phyloP scores from a whole-genome alignment of 2,888 invertebrate species.

The Prenolepis imparis region DNA sequence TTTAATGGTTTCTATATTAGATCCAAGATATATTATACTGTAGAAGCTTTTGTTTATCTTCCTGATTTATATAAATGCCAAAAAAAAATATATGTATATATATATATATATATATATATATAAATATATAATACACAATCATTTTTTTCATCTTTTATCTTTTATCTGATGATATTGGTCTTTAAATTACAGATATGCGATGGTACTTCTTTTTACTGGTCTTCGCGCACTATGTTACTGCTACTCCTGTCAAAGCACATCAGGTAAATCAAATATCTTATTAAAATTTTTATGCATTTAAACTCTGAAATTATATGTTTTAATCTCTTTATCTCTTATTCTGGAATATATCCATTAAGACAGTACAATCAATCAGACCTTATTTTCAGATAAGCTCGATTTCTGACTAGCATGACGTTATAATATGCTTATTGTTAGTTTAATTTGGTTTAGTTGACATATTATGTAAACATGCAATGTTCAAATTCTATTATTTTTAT shows the following conservation, averaged over 20 bases:
- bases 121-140: too few relatives aligned
- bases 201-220: slow-evolving; percentile 49
- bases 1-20: too few relatives aligned
- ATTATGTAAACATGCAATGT: too few relatives aligned
- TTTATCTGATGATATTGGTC: slow-evolving; percentile 65
- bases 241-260: slow-evolving; percentile 36
- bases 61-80: too few relatives aligned
- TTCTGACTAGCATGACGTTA: too few relatives aligned
- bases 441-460: too few relatives aligned
- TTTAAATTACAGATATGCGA: slow-evolving; percentile 63
- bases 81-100: too few relatives aligned
- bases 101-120: too few relatives aligned
- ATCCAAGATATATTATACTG: too few relatives aligned
- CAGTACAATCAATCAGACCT: not conserved
- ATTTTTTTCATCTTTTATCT: not conserved
- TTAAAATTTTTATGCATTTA: not conserved
- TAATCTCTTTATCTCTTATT: not conserved
- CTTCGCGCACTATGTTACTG: slow-evolving; percentile 55
- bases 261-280: slow-evolving; percentile 56
- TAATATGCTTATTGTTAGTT: too few relatives aligned
- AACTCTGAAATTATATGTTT: not conserved
- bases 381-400: too few relatives aligned
- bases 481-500: too few relatives aligned
- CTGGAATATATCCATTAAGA: not conserved
- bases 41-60: not conserved